Evolutionary conservation across 1,140 invertebrate species (phyloP), one percentile per base, ranked within the genome.

Genomic region (Kradibia gibbosae): DNA sequence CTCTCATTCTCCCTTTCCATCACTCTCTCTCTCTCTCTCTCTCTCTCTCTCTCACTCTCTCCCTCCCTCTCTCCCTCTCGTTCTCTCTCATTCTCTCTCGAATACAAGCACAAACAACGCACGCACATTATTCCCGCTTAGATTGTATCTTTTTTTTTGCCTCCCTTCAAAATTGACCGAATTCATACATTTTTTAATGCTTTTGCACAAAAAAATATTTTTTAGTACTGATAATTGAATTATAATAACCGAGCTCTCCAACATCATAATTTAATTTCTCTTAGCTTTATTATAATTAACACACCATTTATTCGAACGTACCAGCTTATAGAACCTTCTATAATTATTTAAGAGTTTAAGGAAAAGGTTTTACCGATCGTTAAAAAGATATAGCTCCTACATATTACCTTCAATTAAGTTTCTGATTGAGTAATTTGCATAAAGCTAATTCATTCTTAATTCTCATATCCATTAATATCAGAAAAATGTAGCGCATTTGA

Each of bases 361-460:
- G 34, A 22, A 67, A 25, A 39, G 36, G 36, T 10, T 39, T 67
- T 39, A 39, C 34, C 8, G 36, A 67, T 39, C 34, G 11, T 39
- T 39, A n/a, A 67, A 67, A 67, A 39, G 15, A 65, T 65, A 65
- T 36, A 1, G 31, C 8, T 65, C 28, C 11, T 65, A 65, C 13
- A 11, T 65, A 65, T 20, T 36, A 65, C 31, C 60, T 65, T 36
- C 31, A 8, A 36, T 65, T 25, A 65, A 36, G 28, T 17, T 65
- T 65, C 20, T 65, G 10, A 36, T 65, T 65, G 31, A 36, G 10
- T 36, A 65, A 65, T 65, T 65, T 65, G 10, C 57, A 25, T 62
- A 62, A 62, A 62, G 31, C 31, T 65, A 65, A 65, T 65, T 36
- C 60, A 34, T 65, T 65, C 31, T 36, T 65, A 65, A 65, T 65